Evolutionary conservation across 2,888 invertebrate genomes (phyloP), one percentile per base, ranked within the genome.

Genomic region (Gisinianus flammeolus): DNA sequence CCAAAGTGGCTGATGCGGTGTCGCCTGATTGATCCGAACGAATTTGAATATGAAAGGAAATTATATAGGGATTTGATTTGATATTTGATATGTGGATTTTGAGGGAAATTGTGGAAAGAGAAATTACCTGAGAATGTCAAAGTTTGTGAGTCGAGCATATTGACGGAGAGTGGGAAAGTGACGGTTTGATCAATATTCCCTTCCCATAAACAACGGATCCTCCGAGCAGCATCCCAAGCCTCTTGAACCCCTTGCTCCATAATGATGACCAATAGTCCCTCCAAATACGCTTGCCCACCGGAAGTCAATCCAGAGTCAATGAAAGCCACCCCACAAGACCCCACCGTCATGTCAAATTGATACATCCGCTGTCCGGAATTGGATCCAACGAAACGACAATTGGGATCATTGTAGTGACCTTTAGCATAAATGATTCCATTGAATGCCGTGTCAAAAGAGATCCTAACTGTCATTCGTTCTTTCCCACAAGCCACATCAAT

Each of bases 401-500:
- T 90, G 0, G 91, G 90, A 82, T 91, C 91, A 83, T 89, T 91
- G 86, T 89, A 91, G 85, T 89, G 91, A 68, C 93, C 93, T 89
- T 93, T 93, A 0, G 93, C 93, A 85, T 94, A 94, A 83, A 94
- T 93, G 19, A 94, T 89, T 0, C 94, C 94, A 83, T 93, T 91
- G 86, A 93, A 94, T 24, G 88, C 89, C 80, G 92, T 90, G 86
- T 93, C 93, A 87, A 94, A 94, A 86, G 93, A 92, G 12, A 94
- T 90, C 83, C 92, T 91, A 79, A 94, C 93, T 0, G 91, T 92
- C 94, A 94, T 94, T 91, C 92, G 91, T 81, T 93, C 93, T 86
- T 93, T 93, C 78, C 92, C 92, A 85, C 94, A 94, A 85, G 92
- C 90, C 0, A 94, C 94, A 58, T 92, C 91, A 77, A 94, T 91